Evolutionary conservation across 37 sponge, comb jelly and placozoan species (phyloP), one percentile per base, ranked within the genome.

Genomic region (Hexactinellida sp.): DNA sequence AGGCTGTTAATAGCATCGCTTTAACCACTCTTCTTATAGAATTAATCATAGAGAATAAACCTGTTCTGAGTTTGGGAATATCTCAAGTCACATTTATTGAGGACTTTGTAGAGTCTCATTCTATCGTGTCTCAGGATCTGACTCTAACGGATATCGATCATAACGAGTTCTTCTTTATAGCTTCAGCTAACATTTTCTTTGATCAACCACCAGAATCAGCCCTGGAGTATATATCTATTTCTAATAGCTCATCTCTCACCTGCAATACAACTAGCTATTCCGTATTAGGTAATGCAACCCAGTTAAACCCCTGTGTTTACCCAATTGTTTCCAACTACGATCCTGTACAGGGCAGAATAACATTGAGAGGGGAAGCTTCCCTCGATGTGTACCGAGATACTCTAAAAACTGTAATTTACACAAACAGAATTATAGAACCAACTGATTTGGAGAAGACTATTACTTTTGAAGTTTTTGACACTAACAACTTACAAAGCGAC

Each of bases 141-240:
- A 87, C 88, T 21, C 88, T 95, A 16, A 86, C 89, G 24, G 96
- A 95, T 55, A 24, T 51, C 1, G 96, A 95, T 38, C 93, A 95
- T 82, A 95, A 93, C 30, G 92, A 90, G 34, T 95, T 63, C 89
- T 95, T 93, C 85, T 87, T 76, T 54, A 95, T 95, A 36, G 55
- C 83, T 30, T 84, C 84, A 37, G 92, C 89, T 38, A 89, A 83
- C 0, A 63, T 93, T 38, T 9, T n/a, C n/a, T 47, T 93, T 30
- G 10, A 36, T 39, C 90, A 91, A 5, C 32, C 89, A 0, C 93
- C 93, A 36, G 54, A 34, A 0, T 82, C 87, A 34, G 0, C 13
- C 0, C 25, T 76, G 0, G 96, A 95, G 88, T 85, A 82, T 36
- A 63, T 95, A 25, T 84, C 87, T 37, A 93, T 95, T 21, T 47